These are phyloP conservation scores for Molorchus minor DNA, from an alignment of 2,888 invertebrate species.

Conservation along the genomic window DNA sequence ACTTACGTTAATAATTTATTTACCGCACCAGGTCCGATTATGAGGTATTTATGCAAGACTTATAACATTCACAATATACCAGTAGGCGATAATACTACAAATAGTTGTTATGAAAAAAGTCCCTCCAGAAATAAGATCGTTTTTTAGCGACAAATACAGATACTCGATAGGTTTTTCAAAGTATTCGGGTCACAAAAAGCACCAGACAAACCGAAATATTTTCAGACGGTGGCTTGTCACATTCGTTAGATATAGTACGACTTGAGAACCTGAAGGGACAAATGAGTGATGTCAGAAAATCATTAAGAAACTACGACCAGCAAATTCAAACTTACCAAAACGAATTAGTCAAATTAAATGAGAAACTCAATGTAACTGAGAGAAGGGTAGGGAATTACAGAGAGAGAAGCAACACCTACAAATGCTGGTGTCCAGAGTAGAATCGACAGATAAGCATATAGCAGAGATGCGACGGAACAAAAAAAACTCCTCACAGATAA, in stretches of 20 bases:
- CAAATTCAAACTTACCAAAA: conserved; percentile 57
- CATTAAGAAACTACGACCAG: conserved; percentile 40
- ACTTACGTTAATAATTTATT: conserved; percentile 74
- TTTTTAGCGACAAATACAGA: conserved; percentile 71
- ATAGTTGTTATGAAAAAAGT: conserved; percentile 68
- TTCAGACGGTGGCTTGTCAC: conserved; percentile 67
- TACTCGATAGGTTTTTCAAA: conserved; percentile 67
- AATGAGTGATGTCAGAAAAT: conserved; percentile 45
- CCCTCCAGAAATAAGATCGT: conserved; percentile 68
- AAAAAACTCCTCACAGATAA: conserved; percentile 49
- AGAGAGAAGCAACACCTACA: conserved; percentile 43
- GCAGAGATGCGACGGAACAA: conserved; percentile 42
- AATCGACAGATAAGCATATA: conserved; percentile 38
- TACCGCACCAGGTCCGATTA: conserved; percentile 74
- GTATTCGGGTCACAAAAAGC: conserved; percentile 71
- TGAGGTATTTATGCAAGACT: conserved; percentile 73
- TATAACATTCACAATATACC: conserved; percentile 77
- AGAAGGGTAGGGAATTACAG: conserved; percentile 45
- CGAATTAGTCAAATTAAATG: conserved; percentile 46
- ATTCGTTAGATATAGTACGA: conserved; percentile 68
- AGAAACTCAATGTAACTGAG: no score
- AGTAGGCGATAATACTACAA: conserved; percentile 72
- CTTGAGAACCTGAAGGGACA: conserved; percentile 58
- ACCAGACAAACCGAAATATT: conserved; percentile 67
- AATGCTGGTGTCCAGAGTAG: conserved; percentile 42